Percentiles rank a stretch among this genome's conserved stretches.
Evolutionary conservation across 2,113 vertebrate species (phyloP).

Genomic region (Rafetus swinhoei): DNA sequence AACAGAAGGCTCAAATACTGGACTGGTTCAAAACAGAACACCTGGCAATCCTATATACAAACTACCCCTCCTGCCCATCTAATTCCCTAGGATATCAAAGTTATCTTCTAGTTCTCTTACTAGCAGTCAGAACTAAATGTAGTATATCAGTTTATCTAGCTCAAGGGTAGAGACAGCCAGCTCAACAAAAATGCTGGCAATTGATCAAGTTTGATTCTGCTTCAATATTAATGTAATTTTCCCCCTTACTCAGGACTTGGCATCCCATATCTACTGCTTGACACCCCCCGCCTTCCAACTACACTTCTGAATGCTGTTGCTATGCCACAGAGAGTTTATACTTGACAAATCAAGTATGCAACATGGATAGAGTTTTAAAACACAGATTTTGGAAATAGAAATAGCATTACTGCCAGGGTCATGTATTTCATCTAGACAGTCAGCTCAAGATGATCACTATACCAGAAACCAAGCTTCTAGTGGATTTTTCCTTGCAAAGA

Average conservation of each 20-base stretch:
- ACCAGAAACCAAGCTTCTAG: slow-evolving; percentile 50
- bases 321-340: slow-evolving; percentile 25
- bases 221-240: slow-evolving; percentile 26
- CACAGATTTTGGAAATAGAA: slow-evolving; percentile 29
- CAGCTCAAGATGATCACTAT: slow-evolving; percentile 48
- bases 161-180: slow-evolving; percentile 25
- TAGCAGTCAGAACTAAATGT: not conserved
- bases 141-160: slow-evolving; percentile 50
- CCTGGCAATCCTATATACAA: not conserved
- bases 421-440: slow-evolving; percentile 47
- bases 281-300: not conserved
- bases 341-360: slow-evolving; percentile 52
- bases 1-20: too few species aligned
- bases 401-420: slow-evolving; percentile 24
- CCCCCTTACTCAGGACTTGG: slow-evolving; percentile 56
- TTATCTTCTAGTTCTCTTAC: not conserved
- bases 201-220: not conserved
- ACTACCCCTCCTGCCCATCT: not conserved
- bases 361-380: slow-evolving; percentile 4
- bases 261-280: not conserved
- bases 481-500: not conserved
- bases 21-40: too few species aligned
- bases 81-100: slow-evolving; percentile 31
- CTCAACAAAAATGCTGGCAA: slow-evolving; percentile 26
- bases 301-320: slow-evolving; percentile 15